Conservation (phyloP, 2,113 vertebrate species). For the Cygnus atratus region DNA sequence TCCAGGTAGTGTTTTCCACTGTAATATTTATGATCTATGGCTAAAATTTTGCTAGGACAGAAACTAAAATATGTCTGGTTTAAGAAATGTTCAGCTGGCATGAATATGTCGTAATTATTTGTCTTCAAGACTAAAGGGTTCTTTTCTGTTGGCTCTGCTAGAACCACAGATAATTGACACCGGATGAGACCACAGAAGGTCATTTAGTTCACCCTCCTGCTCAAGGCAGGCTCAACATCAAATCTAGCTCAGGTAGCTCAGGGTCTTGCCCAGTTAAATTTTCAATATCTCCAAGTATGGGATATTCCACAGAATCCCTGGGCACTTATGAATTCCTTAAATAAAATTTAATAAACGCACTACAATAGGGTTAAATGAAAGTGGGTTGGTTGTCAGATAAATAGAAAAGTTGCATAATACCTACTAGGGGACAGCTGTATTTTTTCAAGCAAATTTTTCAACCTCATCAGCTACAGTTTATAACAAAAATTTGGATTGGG, state of each 20-base stretch:
- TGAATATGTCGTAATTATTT: background rate
- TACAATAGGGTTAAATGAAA: background rate
- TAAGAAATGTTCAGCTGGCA: background rate
- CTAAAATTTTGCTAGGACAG: slow-evolving; percentile 5
- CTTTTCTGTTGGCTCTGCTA: background rate
- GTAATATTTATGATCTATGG: slow-evolving; percentile 40
- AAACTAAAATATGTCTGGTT: background rate
- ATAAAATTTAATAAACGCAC: background rate
- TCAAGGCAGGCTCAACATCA: background rate
- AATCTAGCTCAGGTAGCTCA: background rate
- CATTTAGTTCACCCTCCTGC: background rate
- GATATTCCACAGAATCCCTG: background rate
- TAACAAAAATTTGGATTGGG: background rate
- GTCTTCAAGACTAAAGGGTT: background rate
- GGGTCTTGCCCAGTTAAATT: background rate
- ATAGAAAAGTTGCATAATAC: background rate
- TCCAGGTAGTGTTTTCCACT: slow-evolving; percentile 6
- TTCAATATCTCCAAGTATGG: background rate
- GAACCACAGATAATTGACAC: background rate
- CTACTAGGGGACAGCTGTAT: too few species aligned
- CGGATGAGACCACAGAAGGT: background rate
- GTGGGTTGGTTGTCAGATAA: too few species aligned
- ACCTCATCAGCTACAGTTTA: background rate
- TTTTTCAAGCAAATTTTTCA: background rate
- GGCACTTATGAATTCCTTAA: background rate